phyloP scores from a whole-genome alignment of 2,113 vertebrate species.

The Ochotona princeps region DNA sequence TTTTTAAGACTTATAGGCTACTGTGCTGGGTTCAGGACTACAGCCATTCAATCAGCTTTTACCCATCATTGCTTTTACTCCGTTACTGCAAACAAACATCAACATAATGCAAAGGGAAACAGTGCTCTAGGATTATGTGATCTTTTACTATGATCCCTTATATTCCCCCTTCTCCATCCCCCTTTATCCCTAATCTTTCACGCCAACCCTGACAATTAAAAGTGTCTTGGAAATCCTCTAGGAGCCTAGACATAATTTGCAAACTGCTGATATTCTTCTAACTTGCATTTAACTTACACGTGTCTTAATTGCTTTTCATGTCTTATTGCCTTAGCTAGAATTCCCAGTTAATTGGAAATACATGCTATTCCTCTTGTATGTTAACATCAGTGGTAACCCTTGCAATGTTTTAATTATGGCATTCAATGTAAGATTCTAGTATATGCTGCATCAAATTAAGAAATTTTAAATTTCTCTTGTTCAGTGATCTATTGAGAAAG shows the following conservation, averaged over 20 bases:
- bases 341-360: background rate
- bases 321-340: background rate
- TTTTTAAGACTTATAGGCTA: no score
- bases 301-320: constrained; percentile 10
- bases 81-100: background rate
- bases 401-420: background rate
- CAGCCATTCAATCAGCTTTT: no score
- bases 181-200: no score
- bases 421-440: background rate
- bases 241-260: background rate
- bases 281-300: background rate
- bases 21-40: no score
- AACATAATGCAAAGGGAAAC: background rate
- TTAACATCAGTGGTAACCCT: background rate
- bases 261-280: background rate
- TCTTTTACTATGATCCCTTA: background rate
- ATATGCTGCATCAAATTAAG: background rate
- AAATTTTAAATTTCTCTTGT: background rate
- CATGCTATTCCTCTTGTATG: background rate
- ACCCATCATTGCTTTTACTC: background rate
- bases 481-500: background rate
- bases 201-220: no score
- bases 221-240: background rate
- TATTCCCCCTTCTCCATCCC: no score
- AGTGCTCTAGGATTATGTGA: background rate